phyloP scores from a whole-genome alignment of 2,888 invertebrate genomes.

The Campoplex nolae region DNA sequence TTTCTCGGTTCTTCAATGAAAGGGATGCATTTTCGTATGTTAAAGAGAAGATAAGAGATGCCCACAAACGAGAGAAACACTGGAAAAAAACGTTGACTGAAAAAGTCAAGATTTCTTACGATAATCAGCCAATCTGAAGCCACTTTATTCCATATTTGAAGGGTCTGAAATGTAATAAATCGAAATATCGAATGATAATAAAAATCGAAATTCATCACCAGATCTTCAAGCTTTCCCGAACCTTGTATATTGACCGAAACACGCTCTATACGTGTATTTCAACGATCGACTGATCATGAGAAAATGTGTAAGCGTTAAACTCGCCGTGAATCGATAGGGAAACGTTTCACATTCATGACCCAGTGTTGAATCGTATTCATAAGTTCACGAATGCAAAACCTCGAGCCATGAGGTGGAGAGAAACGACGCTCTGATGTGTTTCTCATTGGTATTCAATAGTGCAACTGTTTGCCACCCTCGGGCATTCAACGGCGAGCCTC shows the following conservation, averaged over 20 bases:
- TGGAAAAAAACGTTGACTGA: neutral
- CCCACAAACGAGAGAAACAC: too few species aligned
- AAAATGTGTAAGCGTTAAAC: constrained; percentile 40
- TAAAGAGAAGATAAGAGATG: neutral
- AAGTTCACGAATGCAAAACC: constrained; percentile 79
- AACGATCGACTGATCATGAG: neutral
- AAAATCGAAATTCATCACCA: neutral
- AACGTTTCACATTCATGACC: constrained; percentile 68
- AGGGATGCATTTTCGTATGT: neutral
- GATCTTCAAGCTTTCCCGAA: neutral
- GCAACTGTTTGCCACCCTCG: constrained; percentile 58
- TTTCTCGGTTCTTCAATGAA: neutral
- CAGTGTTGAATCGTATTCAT: constrained; percentile 75
- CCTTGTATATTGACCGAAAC: neutral
- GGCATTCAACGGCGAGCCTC: constrained; percentile 27
- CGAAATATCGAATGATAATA: neutral
- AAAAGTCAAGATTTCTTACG: neutral
- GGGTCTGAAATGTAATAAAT: neutral
- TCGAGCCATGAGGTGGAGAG: constrained; percentile 55
- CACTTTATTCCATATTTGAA: neutral
- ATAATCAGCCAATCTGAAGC: neutral
- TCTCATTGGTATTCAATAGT: constrained; percentile 67
- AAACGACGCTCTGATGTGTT: constrained; percentile 49
- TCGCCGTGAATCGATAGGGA: constrained; percentile 16
- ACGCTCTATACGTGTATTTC: neutral